Base-by-base conservation (phyloP, 2,797 vertebrate species). In the Notolabrus celidotus region DNA sequence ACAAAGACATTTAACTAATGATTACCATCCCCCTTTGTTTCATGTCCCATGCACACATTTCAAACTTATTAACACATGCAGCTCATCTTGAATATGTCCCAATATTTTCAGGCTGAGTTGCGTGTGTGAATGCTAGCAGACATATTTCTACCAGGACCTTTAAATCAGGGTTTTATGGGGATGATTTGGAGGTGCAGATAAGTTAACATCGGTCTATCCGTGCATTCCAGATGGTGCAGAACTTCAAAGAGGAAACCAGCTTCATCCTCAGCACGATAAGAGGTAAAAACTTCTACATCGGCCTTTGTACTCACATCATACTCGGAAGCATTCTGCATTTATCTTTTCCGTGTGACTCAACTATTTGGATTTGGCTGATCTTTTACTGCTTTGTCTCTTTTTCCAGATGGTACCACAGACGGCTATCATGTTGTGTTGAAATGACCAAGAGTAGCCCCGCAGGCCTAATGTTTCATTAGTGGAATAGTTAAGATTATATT, bases 171-270 rank as follows among this genome's bases (percentile, higher is more conserved):
- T 33, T 58, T 17, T 49, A 50, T 15, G n/a, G n/a, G 6, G 2
- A 45, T 52, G 17, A 34, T 23, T 12, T 67, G 23, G 15, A 31
- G 15, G 17, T 55, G 36, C 17, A 33, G 22, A 23, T 4, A 2
- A 27, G 17, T 41, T 67, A 3, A 57, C 8, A 3, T 19, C 2
- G 4, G 0, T 61, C 6, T 5, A 27, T 43, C 1, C 10, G 0
- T 64, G 33, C 3, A 4, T 77, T 79, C 85, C 90, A 99, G 97
- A 96, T 98, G 97, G 95, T 99, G 67, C 96, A 97, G 85, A 97
- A 97, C 91, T 95, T 98, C 86, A 92, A 90, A 68, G 97, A 98
- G n/a, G 97, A 99, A 82, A 94, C 93, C 7, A 97, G 95, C 86
- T 99, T 98, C 83, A 80, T 95, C 73, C 95, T 98, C 93, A 95